A percentile compares a stretch with the other conserved stretches of the same genome.
Conservation (phyloP, 2,888 invertebrate species). For the Clusia tigrina region DNA sequence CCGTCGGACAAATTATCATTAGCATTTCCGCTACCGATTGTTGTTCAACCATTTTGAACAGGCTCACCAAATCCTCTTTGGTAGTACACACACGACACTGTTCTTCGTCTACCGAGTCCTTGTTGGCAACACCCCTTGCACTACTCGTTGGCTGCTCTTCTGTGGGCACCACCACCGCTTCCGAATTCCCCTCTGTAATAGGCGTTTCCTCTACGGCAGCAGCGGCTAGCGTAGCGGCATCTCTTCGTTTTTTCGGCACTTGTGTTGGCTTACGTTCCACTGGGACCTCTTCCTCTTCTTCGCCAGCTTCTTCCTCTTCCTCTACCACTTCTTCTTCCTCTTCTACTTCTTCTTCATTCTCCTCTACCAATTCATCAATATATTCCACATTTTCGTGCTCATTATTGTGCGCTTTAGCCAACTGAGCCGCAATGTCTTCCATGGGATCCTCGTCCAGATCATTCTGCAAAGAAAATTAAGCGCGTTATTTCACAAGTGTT, state of each 20-base stretch:
- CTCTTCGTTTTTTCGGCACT: slow-evolving; percentile 40
- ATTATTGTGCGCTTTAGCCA: not conserved
- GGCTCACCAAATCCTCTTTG: slow-evolving; percentile 52
- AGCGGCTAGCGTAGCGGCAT: slow-evolving; percentile 14
- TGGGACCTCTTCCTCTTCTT: slow-evolving; percentile 23
- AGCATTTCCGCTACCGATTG: slow-evolving; percentile 62
- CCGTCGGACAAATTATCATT: slow-evolving; percentile 61
- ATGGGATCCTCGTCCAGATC: slow-evolving; percentile 17
- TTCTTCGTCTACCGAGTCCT: slow-evolving; percentile 54
- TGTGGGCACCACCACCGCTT: slow-evolving; percentile 24
- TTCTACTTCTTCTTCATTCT: slow-evolving; percentile 21
- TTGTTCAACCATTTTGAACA: slow-evolving; percentile 54
- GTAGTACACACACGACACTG: slow-evolving; percentile 62
- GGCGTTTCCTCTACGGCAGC: slow-evolving; percentile 27
- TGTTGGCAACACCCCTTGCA: slow-evolving; percentile 34
- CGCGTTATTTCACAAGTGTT: not conserved
- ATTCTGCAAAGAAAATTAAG: slow-evolving; percentile 19
- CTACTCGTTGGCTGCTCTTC: slow-evolving; percentile 28
- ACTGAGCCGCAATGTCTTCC: slow-evolving; percentile 13
- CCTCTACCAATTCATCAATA: slow-evolving; percentile 19
- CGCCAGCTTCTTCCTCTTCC: slow-evolving; percentile 23
- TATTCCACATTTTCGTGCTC: slow-evolving; percentile 20
- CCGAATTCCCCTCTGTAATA: slow-evolving; percentile 11
- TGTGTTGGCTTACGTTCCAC: slow-evolving; percentile 31
- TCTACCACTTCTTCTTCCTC: slow-evolving; percentile 22